Evolutionary conservation across 2,888 invertebrate genomes (phyloP).

Genomic region (Merodon equestris): DNA sequence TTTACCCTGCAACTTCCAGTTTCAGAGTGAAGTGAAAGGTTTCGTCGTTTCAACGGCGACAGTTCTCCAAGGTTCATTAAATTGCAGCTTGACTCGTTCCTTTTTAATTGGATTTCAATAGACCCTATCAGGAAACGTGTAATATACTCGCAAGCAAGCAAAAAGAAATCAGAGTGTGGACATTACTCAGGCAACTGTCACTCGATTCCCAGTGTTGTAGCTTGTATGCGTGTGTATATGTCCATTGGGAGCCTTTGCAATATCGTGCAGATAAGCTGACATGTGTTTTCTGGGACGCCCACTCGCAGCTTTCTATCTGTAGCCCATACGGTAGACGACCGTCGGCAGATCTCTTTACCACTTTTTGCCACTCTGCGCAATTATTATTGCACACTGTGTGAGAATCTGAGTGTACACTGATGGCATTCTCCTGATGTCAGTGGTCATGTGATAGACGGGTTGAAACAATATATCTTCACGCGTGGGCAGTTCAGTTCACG

Average conservation of each 20-base stretch:
- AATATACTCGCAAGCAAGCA: constrained; percentile 8
- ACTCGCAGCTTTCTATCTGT: constrained; percentile 52
- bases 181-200: constrained; percentile 61
- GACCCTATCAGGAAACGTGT: constrained; percentile 58
- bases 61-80: constrained; percentile 61
- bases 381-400: constrained; percentile 32
- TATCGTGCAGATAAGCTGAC: constrained; percentile 41
- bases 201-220: constrained; percentile 33
- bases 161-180: constrained; percentile 30
- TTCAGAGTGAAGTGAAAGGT: constrained; percentile 50
- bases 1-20: constrained; percentile 7
- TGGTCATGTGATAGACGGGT: constrained; percentile 7
- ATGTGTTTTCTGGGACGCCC: constrained; percentile 57
- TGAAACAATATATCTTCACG: constrained; percentile 32
- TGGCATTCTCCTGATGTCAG: constrained; percentile 11
- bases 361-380: constrained; percentile 17
- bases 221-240: constrained; percentile 34
- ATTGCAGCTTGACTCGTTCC: constrained; percentile 32
- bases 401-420: constrained; percentile 35
- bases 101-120: constrained; percentile 67
- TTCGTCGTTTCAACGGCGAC: not conserved
- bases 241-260: constrained; percentile 18
- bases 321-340: not conserved
- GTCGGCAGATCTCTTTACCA: constrained; percentile 46
- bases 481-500: constrained; percentile 45